phyloP scores from a whole-genome alignment of 2,888 invertebrate species.

The Anticlea derivata region DNA sequence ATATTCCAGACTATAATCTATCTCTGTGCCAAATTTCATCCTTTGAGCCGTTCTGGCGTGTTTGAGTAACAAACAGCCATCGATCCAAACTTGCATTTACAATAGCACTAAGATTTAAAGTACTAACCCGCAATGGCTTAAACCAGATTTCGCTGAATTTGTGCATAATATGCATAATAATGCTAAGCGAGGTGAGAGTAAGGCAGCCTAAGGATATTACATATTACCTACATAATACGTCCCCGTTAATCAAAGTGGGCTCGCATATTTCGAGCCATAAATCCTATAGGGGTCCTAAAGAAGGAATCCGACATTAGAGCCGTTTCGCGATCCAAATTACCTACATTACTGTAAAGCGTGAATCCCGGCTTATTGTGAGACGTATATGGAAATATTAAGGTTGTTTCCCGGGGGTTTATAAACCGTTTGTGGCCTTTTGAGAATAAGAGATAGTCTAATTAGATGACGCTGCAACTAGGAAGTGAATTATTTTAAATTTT shows the following conservation, averaged over 20 bases:
- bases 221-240: constrained; percentile 6
- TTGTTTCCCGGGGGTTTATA: constrained; percentile 51
- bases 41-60: too few species aligned
- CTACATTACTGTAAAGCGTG: constrained; percentile 63
- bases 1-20: too few species aligned
- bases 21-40: too few species aligned
- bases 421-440: constrained; percentile 53
- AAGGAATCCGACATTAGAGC: constrained; percentile 39
- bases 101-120: too few species aligned
- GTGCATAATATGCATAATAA: too few species aligned
- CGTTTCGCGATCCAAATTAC: constrained; percentile 52
- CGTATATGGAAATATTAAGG: constrained; percentile 63
- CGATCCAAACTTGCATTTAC: too few species aligned
- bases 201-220: constrained; percentile 7
- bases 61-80: too few species aligned
- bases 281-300: constrained; percentile 25
- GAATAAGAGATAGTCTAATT: constrained; percentile 41
- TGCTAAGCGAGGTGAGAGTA: too few species aligned
- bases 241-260: constrained; percentile 19
- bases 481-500: constrained; percentile 6
- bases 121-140: too few species aligned
- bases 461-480: constrained; percentile 24
- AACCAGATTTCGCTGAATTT: too few species aligned
- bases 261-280: constrained; percentile 16
- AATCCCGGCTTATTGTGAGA: constrained; percentile 64